Evolutionary conservation across 2,797 vertebrate species (phyloP), one percentile per base, ranked within the genome.

Genomic region (Tiaroga cobitis): DNA sequence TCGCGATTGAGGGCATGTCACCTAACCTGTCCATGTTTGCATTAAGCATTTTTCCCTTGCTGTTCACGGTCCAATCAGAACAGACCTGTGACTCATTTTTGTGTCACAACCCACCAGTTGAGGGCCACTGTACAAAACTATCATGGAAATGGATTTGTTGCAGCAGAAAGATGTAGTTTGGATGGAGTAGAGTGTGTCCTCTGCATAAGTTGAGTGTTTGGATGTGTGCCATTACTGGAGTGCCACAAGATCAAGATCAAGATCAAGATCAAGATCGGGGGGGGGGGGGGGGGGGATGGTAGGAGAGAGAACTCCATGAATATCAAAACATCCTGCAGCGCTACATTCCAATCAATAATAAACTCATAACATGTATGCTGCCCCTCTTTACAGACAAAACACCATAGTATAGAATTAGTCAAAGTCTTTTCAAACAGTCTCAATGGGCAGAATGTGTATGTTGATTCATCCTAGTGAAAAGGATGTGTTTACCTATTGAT

Each of bases 341-440:
- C 85, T 80, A 81, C 21, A 76, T 76, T 86, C 90, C 88, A 91
- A 92, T 91, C 86, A 90, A 90, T 89, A 37, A 56, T 69, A 46
- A 54, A 93, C 93, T 90, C 91, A 93, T 90, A 93, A 92, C 89
- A 91, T 76, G 93, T 92, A 89, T 56, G 19, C 49, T 76, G 11
- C 10, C 26, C 19, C 7, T 76, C 49, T 75, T 75, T 75, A 51
- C 18, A 92, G 90, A 87, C 86, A 91, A 59, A 39, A 56, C 29
- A 37, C 3, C 29, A 54, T 10, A 24, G 6, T 24, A 75, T 54
- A 34, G 11, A 54, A 19, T 54, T 24, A 54, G 49, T 54, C 21
- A 39, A 16, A 56, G 32, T 37, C 32, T 37, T 76, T 56, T 56
- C 11, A 76, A 76, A 37, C 7, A 8, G 10, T 75, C 29, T 75